A percentile compares a stretch with the other conserved stretches of the same genome.
These are phyloP conservation scores for Gouania willdenowi DNA, from an alignment of 2,797 vertebrate genomes.

Conservation along the genomic window DNA sequence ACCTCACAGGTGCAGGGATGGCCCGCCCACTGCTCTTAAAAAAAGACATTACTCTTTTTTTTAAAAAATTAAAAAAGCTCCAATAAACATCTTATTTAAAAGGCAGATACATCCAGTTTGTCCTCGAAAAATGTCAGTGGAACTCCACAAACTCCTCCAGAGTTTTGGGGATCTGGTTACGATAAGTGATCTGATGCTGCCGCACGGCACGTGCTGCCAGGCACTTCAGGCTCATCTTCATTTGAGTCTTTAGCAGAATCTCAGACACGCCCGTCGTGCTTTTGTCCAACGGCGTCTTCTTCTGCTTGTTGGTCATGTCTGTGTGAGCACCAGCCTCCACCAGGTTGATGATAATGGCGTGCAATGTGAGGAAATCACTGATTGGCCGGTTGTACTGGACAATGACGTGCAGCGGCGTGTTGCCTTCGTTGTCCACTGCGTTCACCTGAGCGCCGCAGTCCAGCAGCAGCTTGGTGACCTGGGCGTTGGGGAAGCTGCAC, in stretches of 20 bases:
- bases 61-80: too few species aligned
- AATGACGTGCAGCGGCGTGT: conserved; percentile 92
- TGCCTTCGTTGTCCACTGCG: conserved; percentile 88
- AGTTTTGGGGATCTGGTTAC: conserved; percentile 93
- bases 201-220: conserved; percentile 93
- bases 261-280: conserved; percentile 96
- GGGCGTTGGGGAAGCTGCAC: conserved; percentile 93
- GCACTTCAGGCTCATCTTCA: conserved; percentile 99
- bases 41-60: too few species aligned
- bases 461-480: conserved; percentile 90
- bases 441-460: conserved; percentile 93
- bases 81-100: too few species aligned
- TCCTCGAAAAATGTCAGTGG: too few species aligned
- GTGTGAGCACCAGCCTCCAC: conserved; percentile 97
- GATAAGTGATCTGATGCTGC: conserved; percentile 88
- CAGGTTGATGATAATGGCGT: conserved; percentile 95
- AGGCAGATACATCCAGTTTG: too few species aligned
- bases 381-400: conserved; percentile 98
- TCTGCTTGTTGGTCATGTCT: conserved; percentile 97
- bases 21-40: too few species aligned
- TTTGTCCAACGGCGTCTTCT: conserved; percentile 95
- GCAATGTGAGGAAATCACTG: conserved; percentile 95
- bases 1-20: too few species aligned
- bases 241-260: conserved; percentile 97
- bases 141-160: conserved; percentile 97